Base-by-base conservation (phyloP, 1,140 invertebrate species). In the Drosophila mojavensis region DNA sequence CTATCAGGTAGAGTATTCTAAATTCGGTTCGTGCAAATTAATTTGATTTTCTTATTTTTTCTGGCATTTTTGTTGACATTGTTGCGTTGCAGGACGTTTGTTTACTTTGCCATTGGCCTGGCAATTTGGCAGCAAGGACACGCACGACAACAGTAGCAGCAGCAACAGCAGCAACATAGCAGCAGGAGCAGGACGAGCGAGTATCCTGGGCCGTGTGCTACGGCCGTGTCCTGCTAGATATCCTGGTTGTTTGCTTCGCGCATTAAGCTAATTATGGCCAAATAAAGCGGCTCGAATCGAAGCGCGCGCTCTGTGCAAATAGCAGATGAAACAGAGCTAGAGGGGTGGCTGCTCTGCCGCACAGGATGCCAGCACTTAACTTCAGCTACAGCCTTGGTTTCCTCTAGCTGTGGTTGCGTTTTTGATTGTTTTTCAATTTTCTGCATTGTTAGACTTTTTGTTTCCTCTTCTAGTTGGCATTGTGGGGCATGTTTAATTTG, bases 381-480 rank as follows among this genome's bases (percentile, higher is more conserved):
- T 86, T 88, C 74, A 72, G 28, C 43, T 53, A 33, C 26, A 39
- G 55, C 50, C 39, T 45, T 36, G 53, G 5, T 58, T 63, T 43
- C 33, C 26, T 36, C 51, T 43, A 39, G 33, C 9, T 15, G 80
- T 76, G 79, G 83, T 77, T 68, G 74, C 66, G 63, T 72, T 84
- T 39, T 55, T 79, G 76, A 91, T 91, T 91, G 86, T 91, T 90
- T 90, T 91, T 91, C 83, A 85, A 91, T 91, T 91, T 91, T 91
- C 83, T 82, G 90, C 90, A 84, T 91, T 91, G 91, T 91, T 91
- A 91, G 86, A 90, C 80, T 81, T 78, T 75, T 61, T 69, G 48
- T 53, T 51, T 72, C 47, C 51, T 70, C 30, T 71, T 79, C 59
- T 70, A 17, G 11, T 5, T 11, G 30, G 36, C 15, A 39, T 39